phyloP scores from a whole-genome alignment of 2,113 vertebrate genomes.

The Amphiprion percula region DNA sequence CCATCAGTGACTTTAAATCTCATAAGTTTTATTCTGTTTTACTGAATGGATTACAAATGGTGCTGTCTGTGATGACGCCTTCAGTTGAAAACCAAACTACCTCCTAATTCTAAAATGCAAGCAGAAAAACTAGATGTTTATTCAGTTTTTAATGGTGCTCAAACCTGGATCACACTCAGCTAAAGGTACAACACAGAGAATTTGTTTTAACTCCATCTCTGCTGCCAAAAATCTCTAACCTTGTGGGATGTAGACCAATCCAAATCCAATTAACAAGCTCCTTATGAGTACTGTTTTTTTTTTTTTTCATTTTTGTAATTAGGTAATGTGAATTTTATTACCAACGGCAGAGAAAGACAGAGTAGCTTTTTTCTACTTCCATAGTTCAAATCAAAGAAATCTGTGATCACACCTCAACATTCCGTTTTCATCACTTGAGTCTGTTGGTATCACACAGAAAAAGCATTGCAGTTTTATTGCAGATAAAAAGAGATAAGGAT shows the following conservation, averaged over 20 bases:
- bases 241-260: conserved; percentile 3
- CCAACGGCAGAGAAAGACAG: not conserved
- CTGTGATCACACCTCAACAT: not conserved
- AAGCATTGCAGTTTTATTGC: conserved; percentile 4
- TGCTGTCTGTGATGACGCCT: not conserved
- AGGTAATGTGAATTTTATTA: not conserved
- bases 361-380: not conserved
- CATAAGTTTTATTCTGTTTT: not conserved
- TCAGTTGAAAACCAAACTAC: not conserved
- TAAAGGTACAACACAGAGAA: not conserved
- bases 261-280: conserved; percentile 19
- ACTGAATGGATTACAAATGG: not conserved
- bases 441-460: not conserved
- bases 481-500: conserved; percentile 9
- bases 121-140: not conserved
- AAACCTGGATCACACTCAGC: not conserved
- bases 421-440: conserved; percentile 2
- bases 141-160: not conserved
- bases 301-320: not conserved
- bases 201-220: not conserved
- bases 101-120: not conserved
- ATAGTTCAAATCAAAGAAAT: not conserved
- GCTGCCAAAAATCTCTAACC: conserved; percentile 9
- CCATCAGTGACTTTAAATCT: not conserved
- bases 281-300: not conserved